phyloP scores from a whole-genome alignment of 2,888 invertebrate genomes.

The Oxystoma pomonae region DNA sequence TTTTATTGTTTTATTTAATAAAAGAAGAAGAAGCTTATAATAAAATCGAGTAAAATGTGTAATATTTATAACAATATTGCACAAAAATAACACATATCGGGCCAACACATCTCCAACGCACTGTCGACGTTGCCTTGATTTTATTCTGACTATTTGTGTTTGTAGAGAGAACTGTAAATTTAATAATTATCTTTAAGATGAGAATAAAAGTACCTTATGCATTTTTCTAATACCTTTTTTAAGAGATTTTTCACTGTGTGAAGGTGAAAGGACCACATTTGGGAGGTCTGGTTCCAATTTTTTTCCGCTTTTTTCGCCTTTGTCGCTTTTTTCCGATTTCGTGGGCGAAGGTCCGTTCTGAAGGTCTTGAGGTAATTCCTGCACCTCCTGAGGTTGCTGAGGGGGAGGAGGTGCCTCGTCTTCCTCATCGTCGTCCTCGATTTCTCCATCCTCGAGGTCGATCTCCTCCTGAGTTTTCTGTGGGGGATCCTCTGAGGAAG shows the following conservation, averaged over 20 bases:
- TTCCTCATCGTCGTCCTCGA: constrained; percentile 65
- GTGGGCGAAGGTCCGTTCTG: not conserved
- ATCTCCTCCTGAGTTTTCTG: constrained; percentile 23
- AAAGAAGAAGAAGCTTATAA: too few relatives aligned
- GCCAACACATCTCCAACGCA: too few relatives aligned
- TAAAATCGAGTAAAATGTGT: too few relatives aligned
- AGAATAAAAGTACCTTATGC: too few relatives aligned
- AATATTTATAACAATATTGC: too few relatives aligned
- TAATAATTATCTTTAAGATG: too few relatives aligned
- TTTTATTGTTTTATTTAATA: too few relatives aligned
- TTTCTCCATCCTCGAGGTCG: constrained; percentile 82
- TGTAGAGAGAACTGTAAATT: too few relatives aligned
- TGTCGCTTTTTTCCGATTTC: not conserved
- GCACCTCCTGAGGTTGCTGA: constrained; percentile 9
- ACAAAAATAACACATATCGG: too few relatives aligned
- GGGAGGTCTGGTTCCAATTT: not conserved
- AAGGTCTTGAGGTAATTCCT: not conserved
- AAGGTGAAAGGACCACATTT: not conserved
- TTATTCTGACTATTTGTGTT: too few relatives aligned
- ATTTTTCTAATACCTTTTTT: not conserved
- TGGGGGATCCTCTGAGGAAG: constrained; percentile 3
- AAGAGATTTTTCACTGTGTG: not conserved
- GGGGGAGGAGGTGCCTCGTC: constrained; percentile 15
- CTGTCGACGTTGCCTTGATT: too few relatives aligned
- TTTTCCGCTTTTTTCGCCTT: not conserved